These are phyloP conservation scores for Amblyornis subalaris DNA, from an alignment of 2,113 vertebrate genomes.

Conservation along the genomic window DNA sequence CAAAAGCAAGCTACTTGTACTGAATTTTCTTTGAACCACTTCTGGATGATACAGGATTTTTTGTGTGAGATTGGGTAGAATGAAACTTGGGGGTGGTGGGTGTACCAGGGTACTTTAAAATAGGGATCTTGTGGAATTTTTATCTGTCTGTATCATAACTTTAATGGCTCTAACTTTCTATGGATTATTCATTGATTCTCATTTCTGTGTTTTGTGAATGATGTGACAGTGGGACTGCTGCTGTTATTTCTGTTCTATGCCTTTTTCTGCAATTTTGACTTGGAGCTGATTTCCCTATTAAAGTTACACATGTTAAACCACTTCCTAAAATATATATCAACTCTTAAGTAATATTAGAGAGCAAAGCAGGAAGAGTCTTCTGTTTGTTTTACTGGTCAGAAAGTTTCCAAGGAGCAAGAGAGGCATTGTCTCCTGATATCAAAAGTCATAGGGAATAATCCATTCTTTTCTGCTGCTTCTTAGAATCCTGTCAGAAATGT, in stretches of 20 bases:
- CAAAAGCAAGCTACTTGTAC: neutral
- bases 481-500: neutral
- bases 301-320: neutral
- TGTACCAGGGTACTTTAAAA: neutral
- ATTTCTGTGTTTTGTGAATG: neutral
- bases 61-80: neutral
- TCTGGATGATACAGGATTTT: neutral
- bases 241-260: fast-evolving
- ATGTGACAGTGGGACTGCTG: neutral
- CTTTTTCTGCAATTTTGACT: neutral
- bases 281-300: neutral
- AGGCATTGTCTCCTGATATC: neutral
- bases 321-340: neutral
- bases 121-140: neutral
- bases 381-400: neutral
- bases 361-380: neutral
- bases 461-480: neutral
- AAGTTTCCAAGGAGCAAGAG: neutral
- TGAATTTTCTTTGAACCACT: neutral
- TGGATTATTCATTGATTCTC: neutral
- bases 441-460: neutral
- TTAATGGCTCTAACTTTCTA: neutral
- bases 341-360: neutral
- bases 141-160: neutral
- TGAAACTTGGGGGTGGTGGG: neutral